Conservation (phyloP, 1,140 invertebrate genomes). For the Belonocnema kinseyi region DNA sequence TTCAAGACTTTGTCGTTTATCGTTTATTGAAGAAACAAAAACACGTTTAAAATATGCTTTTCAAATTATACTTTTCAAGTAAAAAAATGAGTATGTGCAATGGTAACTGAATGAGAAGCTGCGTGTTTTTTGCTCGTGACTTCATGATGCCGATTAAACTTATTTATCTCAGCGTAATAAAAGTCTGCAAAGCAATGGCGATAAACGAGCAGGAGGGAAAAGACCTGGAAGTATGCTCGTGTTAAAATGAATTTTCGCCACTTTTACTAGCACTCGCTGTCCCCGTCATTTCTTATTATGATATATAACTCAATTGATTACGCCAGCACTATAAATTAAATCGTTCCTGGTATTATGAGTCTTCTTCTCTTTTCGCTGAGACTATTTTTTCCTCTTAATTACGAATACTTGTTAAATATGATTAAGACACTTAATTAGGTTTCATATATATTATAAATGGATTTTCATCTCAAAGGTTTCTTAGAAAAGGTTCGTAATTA, state of each 20-base stretch:
- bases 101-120: conserved; percentile 4
- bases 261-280: conserved; percentile 5
- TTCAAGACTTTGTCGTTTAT: no score
- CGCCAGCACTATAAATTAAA: neutral
- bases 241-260: conserved; percentile 22
- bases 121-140: conserved; percentile 1
- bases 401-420: no score
- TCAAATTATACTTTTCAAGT: no score
- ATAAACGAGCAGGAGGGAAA: conserved; percentile 5
- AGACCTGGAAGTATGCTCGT: conserved; percentile 4
- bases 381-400: neutral
- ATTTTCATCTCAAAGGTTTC: no score
- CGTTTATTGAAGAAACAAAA: no score
- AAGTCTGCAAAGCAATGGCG: conserved; percentile 29
- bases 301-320: conserved; percentile 30
- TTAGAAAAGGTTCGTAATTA: no score
- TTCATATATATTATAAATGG: no score
- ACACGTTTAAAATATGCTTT: no score
- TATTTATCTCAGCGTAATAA: conserved; percentile 25
- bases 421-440: no score
- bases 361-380: neutral
- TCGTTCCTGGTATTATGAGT: conserved; percentile 4
- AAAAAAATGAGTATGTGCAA: neutral
- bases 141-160: conserved; percentile 8
- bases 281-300: conserved; percentile 11